Conservation (phyloP, 1,140 invertebrate genomes). For the Musca vetustissima region DNA sequence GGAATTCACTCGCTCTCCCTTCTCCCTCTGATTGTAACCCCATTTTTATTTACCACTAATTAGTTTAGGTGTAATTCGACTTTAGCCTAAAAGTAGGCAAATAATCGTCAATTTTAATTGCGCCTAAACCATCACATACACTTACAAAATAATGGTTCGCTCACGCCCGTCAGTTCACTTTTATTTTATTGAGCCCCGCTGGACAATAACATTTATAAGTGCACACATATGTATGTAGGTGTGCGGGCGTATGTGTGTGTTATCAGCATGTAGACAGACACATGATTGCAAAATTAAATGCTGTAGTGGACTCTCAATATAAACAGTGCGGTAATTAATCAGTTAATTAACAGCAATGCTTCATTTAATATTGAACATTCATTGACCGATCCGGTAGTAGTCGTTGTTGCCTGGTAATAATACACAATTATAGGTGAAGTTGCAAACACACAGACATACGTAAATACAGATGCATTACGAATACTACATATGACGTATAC, state of each 20-base stretch:
- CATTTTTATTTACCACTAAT: conserved; percentile 46
- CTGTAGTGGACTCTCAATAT: background rate
- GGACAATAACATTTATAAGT: too few species aligned
- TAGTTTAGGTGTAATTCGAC: conserved; percentile 34
- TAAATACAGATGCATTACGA: background rate
- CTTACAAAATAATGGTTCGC: background rate
- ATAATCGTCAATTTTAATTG: conserved; percentile 21
- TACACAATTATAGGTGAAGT: background rate
- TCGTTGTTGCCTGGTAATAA: background rate
- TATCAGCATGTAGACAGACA: too few species aligned
- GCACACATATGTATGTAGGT: too few species aligned
- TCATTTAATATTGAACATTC: conserved; percentile 57
- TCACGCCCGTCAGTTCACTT: background rate
- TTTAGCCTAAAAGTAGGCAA: conserved; percentile 38
- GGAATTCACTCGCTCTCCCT: too few species aligned
- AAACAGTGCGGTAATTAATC: conserved; percentile 46
- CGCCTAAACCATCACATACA: conserved; percentile 28
- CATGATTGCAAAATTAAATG: too few species aligned
- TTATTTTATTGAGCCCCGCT: too few species aligned
- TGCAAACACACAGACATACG: background rate
- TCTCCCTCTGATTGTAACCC: too few species aligned
- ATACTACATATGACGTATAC: background rate
- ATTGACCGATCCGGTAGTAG: conserved; percentile 28
- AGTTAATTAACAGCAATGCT: conserved; percentile 56
- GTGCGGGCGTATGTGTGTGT: too few species aligned